Evolutionary conservation across 2,113 vertebrate genomes (phyloP).

Genomic region (Ageneiosus marmoratus): DNA sequence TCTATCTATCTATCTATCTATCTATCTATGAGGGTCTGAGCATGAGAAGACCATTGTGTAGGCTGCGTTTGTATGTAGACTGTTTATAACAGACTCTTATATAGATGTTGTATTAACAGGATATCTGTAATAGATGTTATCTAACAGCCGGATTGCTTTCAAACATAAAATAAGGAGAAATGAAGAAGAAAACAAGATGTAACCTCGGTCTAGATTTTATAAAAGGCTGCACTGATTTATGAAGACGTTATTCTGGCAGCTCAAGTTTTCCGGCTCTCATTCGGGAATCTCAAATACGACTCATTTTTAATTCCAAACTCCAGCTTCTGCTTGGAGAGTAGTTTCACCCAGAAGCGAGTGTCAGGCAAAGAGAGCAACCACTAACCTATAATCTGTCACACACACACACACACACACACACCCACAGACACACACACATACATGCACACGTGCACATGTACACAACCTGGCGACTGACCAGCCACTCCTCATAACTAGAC

Average conservation of each 20-base stretch:
- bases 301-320: slow-evolving; percentile 8
- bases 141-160: not conserved
- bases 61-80: not conserved
- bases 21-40: not conserved
- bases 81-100: not conserved
- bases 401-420: slow-evolving; percentile 26
- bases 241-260: not conserved
- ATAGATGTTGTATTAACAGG: not conserved
- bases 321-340: not conserved
- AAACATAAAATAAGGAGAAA: not conserved
- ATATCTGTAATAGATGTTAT: not conserved
- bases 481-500: slow-evolving; percentile 58
- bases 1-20: no score
- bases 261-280: not conserved
- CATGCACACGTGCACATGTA: slow-evolving; percentile 16
- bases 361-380: slow-evolving; percentile 18
- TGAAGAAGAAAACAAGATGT: not conserved
- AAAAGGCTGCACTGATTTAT: not conserved
- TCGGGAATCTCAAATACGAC: not conserved
- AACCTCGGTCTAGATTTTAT: not conserved
- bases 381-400: slow-evolving; percentile 38
- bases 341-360: slow-evolving; percentile 16
- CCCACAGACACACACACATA: slow-evolving; percentile 21
- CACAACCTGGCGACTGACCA: slow-evolving; percentile 60
- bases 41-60: not conserved